phyloP scores from a whole-genome alignment of 1,140 invertebrate species.

The Zaprionus nigranus region DNA sequence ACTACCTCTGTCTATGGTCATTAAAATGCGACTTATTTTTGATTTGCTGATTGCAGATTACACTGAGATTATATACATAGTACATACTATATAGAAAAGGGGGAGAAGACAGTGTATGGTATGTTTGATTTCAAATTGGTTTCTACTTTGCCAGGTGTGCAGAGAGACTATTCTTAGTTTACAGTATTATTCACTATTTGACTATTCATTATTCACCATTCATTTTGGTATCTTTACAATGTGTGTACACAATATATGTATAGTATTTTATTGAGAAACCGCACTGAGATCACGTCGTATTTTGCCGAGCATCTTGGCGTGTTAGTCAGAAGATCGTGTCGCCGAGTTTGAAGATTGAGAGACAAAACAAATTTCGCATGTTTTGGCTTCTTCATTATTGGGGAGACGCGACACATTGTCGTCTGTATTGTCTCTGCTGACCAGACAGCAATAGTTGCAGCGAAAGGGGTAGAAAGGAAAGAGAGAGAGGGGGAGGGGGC shows the following conservation, averaged over 20 bases:
- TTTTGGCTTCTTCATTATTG: constrained; percentile 23
- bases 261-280: constrained; percentile 2
- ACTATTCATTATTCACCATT: background rate
- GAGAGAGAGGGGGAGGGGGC: background rate
- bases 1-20: constrained; percentile 5
- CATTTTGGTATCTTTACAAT: constrained; percentile 1
- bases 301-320: constrained; percentile 8
- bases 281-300: background rate
- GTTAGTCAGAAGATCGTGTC: constrained; percentile 22
- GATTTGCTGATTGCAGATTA: constrained; percentile 1
- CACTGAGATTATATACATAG: background rate
- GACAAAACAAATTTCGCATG: constrained; percentile 41
- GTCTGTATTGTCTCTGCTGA: constrained; percentile 22
- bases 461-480: no score
- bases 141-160: background rate
- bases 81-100: background rate
- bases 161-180: background rate
- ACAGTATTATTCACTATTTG: background rate
- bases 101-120: background rate
- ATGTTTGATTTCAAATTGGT: background rate
- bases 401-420: constrained; percentile 23
- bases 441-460: background rate
- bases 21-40: constrained; percentile 17
- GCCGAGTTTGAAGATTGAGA: constrained; percentile 10
- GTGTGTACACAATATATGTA: background rate